These are phyloP conservation scores for Leptodactylus fallax DNA, from an alignment of 2,797 vertebrate genomes.

Conservation along the genomic window DNA sequence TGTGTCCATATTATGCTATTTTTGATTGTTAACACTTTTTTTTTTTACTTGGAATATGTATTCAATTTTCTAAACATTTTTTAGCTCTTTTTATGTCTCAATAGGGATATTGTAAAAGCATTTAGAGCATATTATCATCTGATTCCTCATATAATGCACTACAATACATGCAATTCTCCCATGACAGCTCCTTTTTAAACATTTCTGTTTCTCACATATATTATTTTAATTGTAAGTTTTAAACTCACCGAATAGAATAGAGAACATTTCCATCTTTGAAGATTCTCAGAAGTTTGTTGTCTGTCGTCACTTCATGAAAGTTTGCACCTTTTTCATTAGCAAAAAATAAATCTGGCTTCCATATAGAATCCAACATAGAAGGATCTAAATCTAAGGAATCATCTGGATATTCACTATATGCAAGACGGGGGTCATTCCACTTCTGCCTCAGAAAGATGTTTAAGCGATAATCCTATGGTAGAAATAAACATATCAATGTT, in stretches of 20 bases:
- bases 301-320: slow-evolving; percentile 96
- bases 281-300: slow-evolving; percentile 94
- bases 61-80: too few species aligned
- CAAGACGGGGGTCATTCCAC: slow-evolving; percentile 94
- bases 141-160: too few species aligned
- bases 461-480: slow-evolving; percentile 90
- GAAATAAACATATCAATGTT: slow-evolving; percentile 17
- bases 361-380: slow-evolving; percentile 97
- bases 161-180: too few species aligned
- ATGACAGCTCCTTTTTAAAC: too few species aligned
- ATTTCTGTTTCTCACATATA: not conserved
- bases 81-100: too few species aligned
- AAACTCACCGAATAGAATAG: slow-evolving; percentile 90
- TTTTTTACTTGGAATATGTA: too few species aligned
- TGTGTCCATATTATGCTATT: too few species aligned
- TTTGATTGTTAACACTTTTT: too few species aligned
- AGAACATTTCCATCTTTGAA: slow-evolving; percentile 97
- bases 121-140: too few species aligned
- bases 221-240: not conserved
- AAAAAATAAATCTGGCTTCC: slow-evolving; percentile 97
- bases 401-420: slow-evolving; percentile 94
- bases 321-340: slow-evolving; percentile 98
- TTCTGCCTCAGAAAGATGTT: slow-evolving; percentile 98
- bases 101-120: too few species aligned
- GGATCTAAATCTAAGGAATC: slow-evolving; percentile 95